Base-by-base conservation (phyloP, 2,113 vertebrate species). In the Thamnophis sirtalis region DNA sequence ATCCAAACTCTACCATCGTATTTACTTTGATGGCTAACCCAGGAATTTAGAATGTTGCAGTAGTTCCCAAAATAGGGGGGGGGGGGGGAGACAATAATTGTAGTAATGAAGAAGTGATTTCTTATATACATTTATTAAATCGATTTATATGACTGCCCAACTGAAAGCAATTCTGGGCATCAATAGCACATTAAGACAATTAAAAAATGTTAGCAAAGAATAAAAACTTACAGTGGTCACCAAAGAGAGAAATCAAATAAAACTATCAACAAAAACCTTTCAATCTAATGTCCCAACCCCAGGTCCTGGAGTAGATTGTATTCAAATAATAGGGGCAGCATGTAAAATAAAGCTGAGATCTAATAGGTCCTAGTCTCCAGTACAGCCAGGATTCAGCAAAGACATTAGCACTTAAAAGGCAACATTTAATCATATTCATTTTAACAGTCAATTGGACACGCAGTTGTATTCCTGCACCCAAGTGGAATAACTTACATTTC, bases 401-500 rank as follows among this genome's bases (percentile, higher is more conserved):
- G 88, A 73, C 0, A 28, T 80, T 38, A 49, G n/a, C 33, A 54
- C 15, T 0, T 38, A 38, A 90, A 86, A 93, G 24, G 19, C 43
- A 54, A 56, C 58, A 89, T 13, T 73, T 90, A 28, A 63, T 7
- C 24, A 24, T 56, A n/a, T 28, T 88, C 58, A 91, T 22, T 58
- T 63, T 49, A 26, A 93, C 43, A 86, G 0, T 38, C 87, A 4
- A 0, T 0, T 51, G 86, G 84, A 54, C 49, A 38, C 49, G 48
- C 49, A 80, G 63, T 3, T 3, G 84, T 28, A 86, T 53, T 87
- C 24, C 24, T 80, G 33, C 19, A 43, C 7, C 7, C 33, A 43
- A 38, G 58, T 15, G 7, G 19, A 11, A 1, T 43, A 50, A 98
- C 99, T 99, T 96, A 99, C 99, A 93, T 99, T 99, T 97, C 99